Conservation (phyloP, 2,888 invertebrate genomes). For the Oasisia sp. region DNA sequence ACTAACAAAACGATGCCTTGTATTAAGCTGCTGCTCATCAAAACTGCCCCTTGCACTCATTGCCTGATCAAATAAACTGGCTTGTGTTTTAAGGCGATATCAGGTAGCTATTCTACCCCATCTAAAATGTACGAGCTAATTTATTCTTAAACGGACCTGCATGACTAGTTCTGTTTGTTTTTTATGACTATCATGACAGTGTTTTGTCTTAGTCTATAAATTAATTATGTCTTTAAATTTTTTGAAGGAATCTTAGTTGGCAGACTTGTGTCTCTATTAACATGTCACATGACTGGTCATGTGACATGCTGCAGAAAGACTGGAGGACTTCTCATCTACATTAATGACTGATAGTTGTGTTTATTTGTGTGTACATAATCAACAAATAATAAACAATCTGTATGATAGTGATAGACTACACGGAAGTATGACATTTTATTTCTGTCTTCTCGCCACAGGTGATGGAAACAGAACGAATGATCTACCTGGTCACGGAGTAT, state of each 20-base stretch:
- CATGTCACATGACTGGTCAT: no score
- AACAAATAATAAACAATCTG: no score
- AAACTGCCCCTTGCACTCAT: background rate
- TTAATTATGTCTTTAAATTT: no score
- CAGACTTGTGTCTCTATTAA: no score
- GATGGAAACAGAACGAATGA: slow-evolving; percentile 94
- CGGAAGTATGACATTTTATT: background rate
- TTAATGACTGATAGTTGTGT: no score
- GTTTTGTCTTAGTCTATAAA: no score
- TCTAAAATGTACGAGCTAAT: background rate
- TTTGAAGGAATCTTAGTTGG: no score
- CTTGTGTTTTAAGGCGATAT: background rate
- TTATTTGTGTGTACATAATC: no score
- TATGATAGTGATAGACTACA: background rate
- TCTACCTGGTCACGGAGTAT: slow-evolving; percentile 98
- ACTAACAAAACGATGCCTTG: background rate
- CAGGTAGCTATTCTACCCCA: background rate
- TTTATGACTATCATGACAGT: no score
- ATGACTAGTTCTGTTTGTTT: background rate
- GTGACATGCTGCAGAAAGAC: no score
- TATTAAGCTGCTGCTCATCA: background rate
- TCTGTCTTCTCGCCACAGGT: slow-evolving; percentile 74
- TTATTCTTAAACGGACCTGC: background rate
- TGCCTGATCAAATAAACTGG: background rate
- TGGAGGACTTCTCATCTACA: no score